Conservation (phyloP, 2,888 invertebrate species). For the Mermis nigrescens region DNA sequence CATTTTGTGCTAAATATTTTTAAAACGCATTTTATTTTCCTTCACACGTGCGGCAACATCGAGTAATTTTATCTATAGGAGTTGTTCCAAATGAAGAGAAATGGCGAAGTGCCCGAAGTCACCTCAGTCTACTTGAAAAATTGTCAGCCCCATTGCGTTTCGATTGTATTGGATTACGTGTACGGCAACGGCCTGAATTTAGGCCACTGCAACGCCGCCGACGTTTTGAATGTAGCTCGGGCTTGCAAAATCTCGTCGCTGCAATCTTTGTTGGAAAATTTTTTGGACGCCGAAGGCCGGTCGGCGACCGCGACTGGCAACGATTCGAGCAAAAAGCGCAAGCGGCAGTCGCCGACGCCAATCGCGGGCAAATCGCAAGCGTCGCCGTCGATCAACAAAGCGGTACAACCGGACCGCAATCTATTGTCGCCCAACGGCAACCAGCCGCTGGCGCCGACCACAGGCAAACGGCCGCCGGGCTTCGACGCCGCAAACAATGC, state of each 20-base stretch:
- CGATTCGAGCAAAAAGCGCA: not conserved
- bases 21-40: not conserved
- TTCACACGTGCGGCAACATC: not conserved
- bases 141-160: constrained; percentile 1
- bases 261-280: not conserved
- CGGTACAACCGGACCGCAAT: not conserved
- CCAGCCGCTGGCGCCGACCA: not conserved
- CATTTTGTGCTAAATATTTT: too few relatives aligned
- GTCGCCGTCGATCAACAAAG: not conserved
- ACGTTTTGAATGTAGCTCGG: constrained; percentile 6
- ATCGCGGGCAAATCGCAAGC: not conserved
- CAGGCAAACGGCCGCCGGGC: too few relatives aligned
- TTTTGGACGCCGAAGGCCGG: not conserved
- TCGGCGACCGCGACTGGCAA: not conserved
- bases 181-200: constrained; percentile 10
- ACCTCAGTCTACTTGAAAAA: constrained; percentile 7
- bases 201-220: not conserved
- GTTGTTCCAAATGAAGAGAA: constrained; percentile 2
- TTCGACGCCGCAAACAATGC: too few relatives aligned
- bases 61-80: not conserved
- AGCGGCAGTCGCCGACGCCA: not conserved
- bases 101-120: not conserved
- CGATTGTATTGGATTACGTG: constrained; percentile 5
- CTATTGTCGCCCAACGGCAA: not conserved
- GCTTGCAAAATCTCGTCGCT: constrained; percentile 3